phyloP scores from a whole-genome alignment of 2,888 invertebrate species.

The Nomada ruficornis region DNA sequence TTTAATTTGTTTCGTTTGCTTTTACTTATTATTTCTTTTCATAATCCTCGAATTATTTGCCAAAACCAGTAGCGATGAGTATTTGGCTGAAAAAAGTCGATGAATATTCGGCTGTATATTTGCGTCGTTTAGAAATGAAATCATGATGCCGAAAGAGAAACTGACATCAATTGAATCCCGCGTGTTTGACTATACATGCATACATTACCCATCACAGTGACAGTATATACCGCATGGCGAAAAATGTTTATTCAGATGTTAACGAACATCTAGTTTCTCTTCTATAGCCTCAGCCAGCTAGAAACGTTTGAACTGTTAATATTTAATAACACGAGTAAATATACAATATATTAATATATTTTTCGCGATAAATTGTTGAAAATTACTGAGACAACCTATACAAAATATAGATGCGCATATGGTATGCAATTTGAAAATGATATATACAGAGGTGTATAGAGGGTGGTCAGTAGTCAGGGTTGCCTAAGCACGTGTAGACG shows the following conservation, averaged over 20 bases:
- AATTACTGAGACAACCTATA: background rate
- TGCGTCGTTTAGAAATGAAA: conserved; percentile 21
- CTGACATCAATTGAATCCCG: conserved; percentile 23
- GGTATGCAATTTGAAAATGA: background rate
- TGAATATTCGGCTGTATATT: conserved; percentile 19
- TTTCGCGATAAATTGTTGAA: too few species aligned
- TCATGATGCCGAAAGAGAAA: conserved; percentile 14
- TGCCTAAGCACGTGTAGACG: background rate
- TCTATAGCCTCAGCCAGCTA: conserved; percentile 8
- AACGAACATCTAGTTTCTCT: conserved; percentile 20
- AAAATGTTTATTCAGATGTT: conserved; percentile 25
- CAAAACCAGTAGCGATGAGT: background rate
- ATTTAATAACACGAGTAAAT: conserved; percentile 28
- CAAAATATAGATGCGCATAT: background rate
- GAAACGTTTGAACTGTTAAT: conserved; percentile 17
- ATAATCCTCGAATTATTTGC: background rate
- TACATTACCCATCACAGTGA: conserved; percentile 11
- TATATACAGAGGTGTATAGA: too few species aligned
- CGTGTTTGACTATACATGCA: conserved; percentile 8
- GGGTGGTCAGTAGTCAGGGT: background rate
- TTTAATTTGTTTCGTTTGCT: background rate
- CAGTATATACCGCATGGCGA: background rate
- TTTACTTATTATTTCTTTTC: background rate
- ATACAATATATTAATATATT: background rate
- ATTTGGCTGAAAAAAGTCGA: background rate